Base-by-base conservation (phyloP, 2,113 vertebrate species). In the Thunnus thynnus region DNA sequence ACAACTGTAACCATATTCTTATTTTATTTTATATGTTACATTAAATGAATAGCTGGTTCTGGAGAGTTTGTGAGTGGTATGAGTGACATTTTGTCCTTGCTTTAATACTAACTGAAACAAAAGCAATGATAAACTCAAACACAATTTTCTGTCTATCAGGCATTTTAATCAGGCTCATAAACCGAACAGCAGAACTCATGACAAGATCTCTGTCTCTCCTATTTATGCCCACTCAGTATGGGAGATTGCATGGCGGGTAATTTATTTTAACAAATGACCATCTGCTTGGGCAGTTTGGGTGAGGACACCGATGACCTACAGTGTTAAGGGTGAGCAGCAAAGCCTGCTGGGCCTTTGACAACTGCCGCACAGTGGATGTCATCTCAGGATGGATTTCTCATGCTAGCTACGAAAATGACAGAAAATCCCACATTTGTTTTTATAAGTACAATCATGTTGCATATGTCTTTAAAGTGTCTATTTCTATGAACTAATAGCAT, bases 211-310 rank as follows among this genome's bases (percentile, higher is more conserved):
- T 69, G 18, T 20, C 30, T 75, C 44, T 63, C 22, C 50, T 78
- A 5, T 82, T 78, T 44, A 36, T 20, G 11, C 57, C 55, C 67
- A 46, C 52, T 50, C 48, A 68, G 41, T 69, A 66, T 36, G 30
- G 36, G 32, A 48, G 61, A 65, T 22, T 67, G 68, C 51, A 70
- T 75, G 76, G 73, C 75, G 73, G 80, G 77, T 86, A 82, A 86
- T 86, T 83, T 90, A 83, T 88, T 89, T 89, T 44, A 81, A 88
- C 87, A 88, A 89, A 88, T 84, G 27, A 70, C 89, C 91, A 92
- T 94, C 90, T 92, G 91, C 67, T 76, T 71, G 66, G 70, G 70
- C 81, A 87, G 77, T 91, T 77, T 87, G 83, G 67, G 50, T 30
- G 82, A 76, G 74, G 61, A 72, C 73, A 81, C 66, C 68, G 57